Evolutionary conservation across 2,888 invertebrate genomes (phyloP), one percentile per base, ranked within the genome.

Genomic region (Globia sparganii): DNA sequence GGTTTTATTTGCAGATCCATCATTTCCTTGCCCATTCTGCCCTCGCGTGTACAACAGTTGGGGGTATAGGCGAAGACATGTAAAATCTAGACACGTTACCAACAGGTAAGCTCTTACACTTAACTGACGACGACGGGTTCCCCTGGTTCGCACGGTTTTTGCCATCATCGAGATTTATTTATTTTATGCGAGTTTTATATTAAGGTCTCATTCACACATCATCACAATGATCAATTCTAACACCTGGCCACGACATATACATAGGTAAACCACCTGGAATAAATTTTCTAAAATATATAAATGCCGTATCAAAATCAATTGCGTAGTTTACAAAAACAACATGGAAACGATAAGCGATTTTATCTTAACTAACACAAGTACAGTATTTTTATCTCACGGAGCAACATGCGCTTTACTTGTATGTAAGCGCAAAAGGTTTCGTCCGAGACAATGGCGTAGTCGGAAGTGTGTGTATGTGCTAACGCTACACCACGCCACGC

Each of bases 11-110:
- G 92, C 95, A 31, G 97, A 94, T 85, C 97, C 97, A 25, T 97
- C 97, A 31, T 97, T 97, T 87, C 97, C 97, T 0, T 97, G 97
- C 78, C 97, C 97, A 1, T 97, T 97, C 89, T 97, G 97, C 89
- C 97, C 97, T 28, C 96, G 97, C 65, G 97, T 97, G 8, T 97
- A 97, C 92, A 97, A 97, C 84, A 97, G 97, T 78, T 97, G 97
- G 97, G 97, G 97, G 0, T 97, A 97, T 79, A 93, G 97, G 53
- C 94, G 97, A 86, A 95, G 97, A 82, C 97, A 97, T 91, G 97
- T 97, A 61, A 97, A 97, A 88, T 97, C 97, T 5, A 95, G 97
- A 68, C 97, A 97, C 88, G 95, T 94, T 75, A 96, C 95, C 25
- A 96, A 95, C 92, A 93, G 95, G 97, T 95, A 92, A 64, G 40